A percentile compares a stretch with the other conserved stretches of the same genome.
Evolutionary conservation across 1,140 invertebrate genomes (phyloP).

Genomic region (Cepaea nemoralis): DNA sequence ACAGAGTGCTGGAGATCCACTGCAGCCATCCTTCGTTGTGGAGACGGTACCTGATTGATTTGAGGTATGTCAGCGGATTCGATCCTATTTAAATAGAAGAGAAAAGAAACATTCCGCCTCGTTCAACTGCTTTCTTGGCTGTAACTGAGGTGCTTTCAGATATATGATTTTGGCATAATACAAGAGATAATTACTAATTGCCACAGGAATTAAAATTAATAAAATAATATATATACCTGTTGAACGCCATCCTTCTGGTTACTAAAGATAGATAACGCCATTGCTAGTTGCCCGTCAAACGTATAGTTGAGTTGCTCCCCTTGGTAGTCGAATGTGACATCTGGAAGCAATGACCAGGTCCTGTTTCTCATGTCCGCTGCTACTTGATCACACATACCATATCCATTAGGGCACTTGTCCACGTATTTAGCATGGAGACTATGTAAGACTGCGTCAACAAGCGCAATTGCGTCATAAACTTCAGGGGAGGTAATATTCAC

Average conservation of each 20-base stretch:
- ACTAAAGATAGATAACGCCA: conserved; percentile 46
- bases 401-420: conserved; percentile 45
- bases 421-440: conserved; percentile 44
- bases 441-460: conserved; percentile 53
- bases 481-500: not conserved
- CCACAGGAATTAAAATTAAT: too few relatives aligned
- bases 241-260: conserved; percentile 43
- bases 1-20: too few relatives aligned
- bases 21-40: too few relatives aligned
- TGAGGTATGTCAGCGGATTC: too few relatives aligned
- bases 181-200: too few relatives aligned
- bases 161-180: too few relatives aligned
- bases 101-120: too few relatives aligned
- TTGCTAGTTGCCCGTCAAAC: not conserved
- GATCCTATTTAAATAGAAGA: too few relatives aligned
- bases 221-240: conserved; percentile 54
- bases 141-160: too few relatives aligned
- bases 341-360: not conserved
- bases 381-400: conserved; percentile 52
- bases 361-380: conserved; percentile 22
- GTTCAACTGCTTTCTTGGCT: too few relatives aligned
- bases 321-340: conserved; percentile 39
- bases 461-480: conserved; percentile 46
- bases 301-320: conserved; percentile 33
- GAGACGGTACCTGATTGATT: too few relatives aligned